Percentiles rank a stretch among this genome's conserved stretches.
Evolutionary conservation across 2,888 invertebrate genomes (phyloP).

Genomic region (Netelia melanura): DNA sequence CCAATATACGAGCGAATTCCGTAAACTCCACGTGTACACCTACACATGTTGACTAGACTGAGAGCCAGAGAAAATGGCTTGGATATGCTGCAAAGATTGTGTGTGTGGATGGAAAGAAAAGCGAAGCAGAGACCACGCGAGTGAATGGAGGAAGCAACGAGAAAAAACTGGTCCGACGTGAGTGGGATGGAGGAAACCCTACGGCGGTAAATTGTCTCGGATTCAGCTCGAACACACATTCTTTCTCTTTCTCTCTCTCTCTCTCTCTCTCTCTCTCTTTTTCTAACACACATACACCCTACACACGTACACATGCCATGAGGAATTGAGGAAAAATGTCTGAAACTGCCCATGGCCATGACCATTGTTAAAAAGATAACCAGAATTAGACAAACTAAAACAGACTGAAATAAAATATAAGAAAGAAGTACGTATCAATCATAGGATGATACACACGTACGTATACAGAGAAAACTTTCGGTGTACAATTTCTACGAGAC

Average conservation of each 20-base stretch:
- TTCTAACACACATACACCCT: background rate
- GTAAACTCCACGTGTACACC: constrained; percentile 17
- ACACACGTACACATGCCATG: background rate
- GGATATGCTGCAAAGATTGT: background rate
- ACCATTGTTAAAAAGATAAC: constrained; percentile 21
- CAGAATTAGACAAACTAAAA: background rate
- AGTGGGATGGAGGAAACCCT: constrained; percentile 10
- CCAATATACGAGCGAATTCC: constrained; percentile 56
- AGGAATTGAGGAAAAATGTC: constrained; percentile 44
- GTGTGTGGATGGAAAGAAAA: constrained; percentile 18
- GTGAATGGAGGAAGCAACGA: constrained; percentile 45
- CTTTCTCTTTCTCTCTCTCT: background rate
- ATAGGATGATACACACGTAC: no score
- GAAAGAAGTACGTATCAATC: background rate
- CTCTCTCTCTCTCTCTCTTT: background rate
- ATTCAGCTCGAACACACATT: constrained; percentile 44
- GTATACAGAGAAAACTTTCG: no score
- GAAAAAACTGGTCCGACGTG: constrained; percentile 10
- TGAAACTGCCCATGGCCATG: constrained; percentile 34
- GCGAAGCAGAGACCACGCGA: constrained; percentile 1
- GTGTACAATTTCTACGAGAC: no score
- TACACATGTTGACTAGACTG: constrained; percentile 10
- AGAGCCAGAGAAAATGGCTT: constrained; percentile 33
- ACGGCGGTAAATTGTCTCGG: constrained; percentile 55
- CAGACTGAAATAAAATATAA: background rate